Evolutionary conservation across 2,888 invertebrate genomes (phyloP), one percentile per base, ranked within the genome.

Genomic region (Chrysomela aeneicollis): DNA sequence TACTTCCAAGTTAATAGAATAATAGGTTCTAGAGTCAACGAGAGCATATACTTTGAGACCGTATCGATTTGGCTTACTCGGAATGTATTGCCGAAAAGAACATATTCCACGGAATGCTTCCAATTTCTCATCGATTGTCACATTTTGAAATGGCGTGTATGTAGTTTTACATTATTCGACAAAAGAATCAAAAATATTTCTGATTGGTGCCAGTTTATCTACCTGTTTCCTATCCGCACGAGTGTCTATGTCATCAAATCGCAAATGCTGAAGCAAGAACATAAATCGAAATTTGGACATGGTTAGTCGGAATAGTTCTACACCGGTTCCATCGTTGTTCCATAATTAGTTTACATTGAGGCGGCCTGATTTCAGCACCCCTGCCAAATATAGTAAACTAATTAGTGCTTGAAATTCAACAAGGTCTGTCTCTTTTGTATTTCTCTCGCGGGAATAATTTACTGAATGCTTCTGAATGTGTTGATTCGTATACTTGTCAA

Each of bases 11-110:
- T 74, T 73, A 17, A 21, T 50, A 15, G 73, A 71, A 66, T 75
- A 76, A 70, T 64, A 76, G 15, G 66, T 63, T 61, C 72, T 73
- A 21, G 73, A 65, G 64, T 77, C 74, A 50, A 60, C 63, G 12
- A 73, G 46, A 15, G 76, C 73, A 37, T 52, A 65, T 46, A 84
- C 81, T 2, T 81, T 81, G 0, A 76, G 46, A n/a, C 57, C 64
- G 50, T 62, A 64, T 50, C 51, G 62, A 47, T 63, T 66, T 19
- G 65, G 61, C 63, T 72, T 73, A 57, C 61, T 69, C 21, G 64
- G 65, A 22, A 68, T 63, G 52, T 67, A 66, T 62, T 66, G 66
- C 8, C 30, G 47, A 59, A 67, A 69, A 53, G 57, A 63, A 61
- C 70, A 69, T 59, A 54, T 63, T 35, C 66, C 67, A 19, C 67